Evolutionary conservation across 2,113 vertebrate genomes (phyloP).

Genomic region (Sprattus sprattus): DNA sequence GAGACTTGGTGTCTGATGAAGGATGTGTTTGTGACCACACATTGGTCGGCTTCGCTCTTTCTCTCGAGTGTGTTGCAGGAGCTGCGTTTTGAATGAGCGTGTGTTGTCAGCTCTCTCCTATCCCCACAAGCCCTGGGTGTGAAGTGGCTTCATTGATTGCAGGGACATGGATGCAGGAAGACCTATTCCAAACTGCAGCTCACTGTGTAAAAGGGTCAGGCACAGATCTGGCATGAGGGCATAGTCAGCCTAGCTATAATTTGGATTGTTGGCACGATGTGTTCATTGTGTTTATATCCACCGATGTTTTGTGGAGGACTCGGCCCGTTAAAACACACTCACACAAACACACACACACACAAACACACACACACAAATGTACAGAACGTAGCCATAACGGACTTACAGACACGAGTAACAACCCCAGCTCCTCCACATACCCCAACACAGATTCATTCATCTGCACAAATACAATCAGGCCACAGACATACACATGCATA

Average conservation of each 20-base stretch:
- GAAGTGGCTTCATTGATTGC: constrained; percentile 15
- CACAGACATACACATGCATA: not conserved
- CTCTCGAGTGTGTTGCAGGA: not conserved
- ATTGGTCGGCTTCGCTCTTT: not conserved
- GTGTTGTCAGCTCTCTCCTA: not conserved
- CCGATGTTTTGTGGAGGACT: not conserved
- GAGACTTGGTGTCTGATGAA: not conserved
- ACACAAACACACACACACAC: not conserved
- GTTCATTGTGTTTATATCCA: not conserved
- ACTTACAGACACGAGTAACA: not conserved
- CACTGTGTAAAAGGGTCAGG: not conserved
- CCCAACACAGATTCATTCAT: not conserved
- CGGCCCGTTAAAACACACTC: not conserved
- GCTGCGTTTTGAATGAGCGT: not conserved
- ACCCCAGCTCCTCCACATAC: not conserved
- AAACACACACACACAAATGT: too few species aligned
- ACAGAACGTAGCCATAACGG: not conserved
- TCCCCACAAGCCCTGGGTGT: not conserved
- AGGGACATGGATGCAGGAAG: not conserved
- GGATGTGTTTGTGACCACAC: not conserved
- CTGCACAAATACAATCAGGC: too few species aligned
- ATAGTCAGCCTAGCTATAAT: not conserved
- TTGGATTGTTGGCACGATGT: not conserved
- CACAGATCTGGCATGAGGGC: not conserved
- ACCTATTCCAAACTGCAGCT: not conserved